phyloP scores from a whole-genome alignment of 2,113 vertebrate species.

The Mormyrus iriodes region DNA sequence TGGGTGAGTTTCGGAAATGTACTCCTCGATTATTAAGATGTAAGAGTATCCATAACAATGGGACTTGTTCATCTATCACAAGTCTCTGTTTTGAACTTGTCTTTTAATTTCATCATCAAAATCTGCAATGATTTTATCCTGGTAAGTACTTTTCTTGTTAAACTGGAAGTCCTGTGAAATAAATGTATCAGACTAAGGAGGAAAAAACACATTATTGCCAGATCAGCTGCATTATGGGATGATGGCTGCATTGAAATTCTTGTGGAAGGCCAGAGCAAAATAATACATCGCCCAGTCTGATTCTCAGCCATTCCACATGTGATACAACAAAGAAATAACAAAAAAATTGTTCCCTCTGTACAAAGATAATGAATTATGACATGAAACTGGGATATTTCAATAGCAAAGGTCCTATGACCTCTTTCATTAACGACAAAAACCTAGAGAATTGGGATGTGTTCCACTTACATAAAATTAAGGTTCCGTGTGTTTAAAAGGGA shows the following conservation, averaged over 20 bases:
- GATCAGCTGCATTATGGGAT: not conserved
- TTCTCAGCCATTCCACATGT: not conserved
- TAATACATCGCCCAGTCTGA: not conserved
- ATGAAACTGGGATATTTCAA: not conserved
- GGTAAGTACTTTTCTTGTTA: not conserved
- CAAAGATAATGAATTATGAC: not conserved
- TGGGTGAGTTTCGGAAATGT: not conserved
- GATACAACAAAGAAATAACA: not conserved
- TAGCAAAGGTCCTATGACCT: not conserved
- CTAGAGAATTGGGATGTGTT: not conserved
- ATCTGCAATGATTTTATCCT: not conserved
- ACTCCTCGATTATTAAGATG: not conserved
- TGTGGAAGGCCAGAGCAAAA: not conserved
- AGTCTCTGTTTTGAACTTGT: not conserved
- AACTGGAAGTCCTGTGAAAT: not conserved
- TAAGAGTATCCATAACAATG: not conserved
- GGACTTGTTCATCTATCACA: not conserved
- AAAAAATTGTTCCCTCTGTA: not conserved
- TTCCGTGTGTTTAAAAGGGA: not conserved
- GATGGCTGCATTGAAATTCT: not conserved
- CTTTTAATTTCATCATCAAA: not conserved
- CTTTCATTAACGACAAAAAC: not conserved
- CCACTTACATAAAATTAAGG: constrained; percentile 6
- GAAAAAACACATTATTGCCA: not conserved
- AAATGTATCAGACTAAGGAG: not conserved